phyloP scores from a whole-genome alignment of 2,797 vertebrate genomes.

The Pipistrellus kuhlii region DNA sequence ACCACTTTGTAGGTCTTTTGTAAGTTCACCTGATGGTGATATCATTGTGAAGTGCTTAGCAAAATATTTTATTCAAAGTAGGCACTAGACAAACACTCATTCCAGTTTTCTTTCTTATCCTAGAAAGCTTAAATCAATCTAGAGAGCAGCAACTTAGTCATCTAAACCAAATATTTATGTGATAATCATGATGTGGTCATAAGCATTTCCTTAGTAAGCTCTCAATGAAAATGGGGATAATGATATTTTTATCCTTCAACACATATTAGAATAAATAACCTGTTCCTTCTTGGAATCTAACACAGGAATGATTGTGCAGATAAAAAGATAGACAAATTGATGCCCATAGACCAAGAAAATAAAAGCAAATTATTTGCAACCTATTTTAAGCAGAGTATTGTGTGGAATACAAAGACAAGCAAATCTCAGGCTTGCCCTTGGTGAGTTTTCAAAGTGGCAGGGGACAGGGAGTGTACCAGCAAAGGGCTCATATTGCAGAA shows the following conservation, averaged over 20 bases:
- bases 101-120: background rate
- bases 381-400: background rate
- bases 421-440: background rate
- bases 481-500: background rate
- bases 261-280: background rate
- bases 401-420: background rate
- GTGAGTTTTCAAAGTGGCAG: background rate
- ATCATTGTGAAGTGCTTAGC: background rate
- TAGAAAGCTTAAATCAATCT: background rate
- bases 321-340: background rate
- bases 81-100: background rate
- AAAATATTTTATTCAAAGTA: background rate
- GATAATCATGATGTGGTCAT: background rate
- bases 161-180: background rate
- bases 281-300: conserved; percentile 6
- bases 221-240: background rate
- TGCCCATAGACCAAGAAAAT: background rate
- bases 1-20: background rate
- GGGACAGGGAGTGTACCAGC: background rate
- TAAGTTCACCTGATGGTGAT: background rate
- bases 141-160: background rate
- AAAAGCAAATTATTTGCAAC: background rate
- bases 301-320: background rate
- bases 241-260: background rate
- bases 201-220: background rate